Conservation (phyloP, 2,113 vertebrate species). For the Mustela nigripes region DNA sequence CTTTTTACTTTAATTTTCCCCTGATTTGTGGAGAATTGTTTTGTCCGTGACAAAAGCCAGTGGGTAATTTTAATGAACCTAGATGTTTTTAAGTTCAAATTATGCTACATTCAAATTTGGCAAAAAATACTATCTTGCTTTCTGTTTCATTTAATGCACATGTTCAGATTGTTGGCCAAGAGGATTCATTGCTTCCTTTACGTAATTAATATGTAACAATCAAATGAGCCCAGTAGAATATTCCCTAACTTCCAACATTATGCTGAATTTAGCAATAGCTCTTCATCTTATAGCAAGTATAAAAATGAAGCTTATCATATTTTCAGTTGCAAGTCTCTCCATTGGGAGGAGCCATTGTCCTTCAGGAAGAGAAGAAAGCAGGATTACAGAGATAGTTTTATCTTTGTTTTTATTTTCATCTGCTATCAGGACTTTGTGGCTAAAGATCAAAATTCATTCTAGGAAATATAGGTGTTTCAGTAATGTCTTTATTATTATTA, state of each 20-base stretch:
- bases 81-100: background rate
- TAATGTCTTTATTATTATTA: slow-evolving; percentile 9
- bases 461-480: slow-evolving; percentile 4
- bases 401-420: slow-evolving; percentile 10
- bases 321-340: slow-evolving; percentile 67
- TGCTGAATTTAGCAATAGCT: background rate
- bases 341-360: slow-evolving; percentile 78
- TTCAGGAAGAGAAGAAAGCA: background rate
- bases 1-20: background rate
- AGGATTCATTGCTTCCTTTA: background rate
- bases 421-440: background rate
- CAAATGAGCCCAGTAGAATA: background rate
- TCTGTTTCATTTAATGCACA: background rate
- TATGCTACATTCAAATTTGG: slow-evolving; percentile 35
- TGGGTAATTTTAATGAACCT: slow-evolving; percentile 33
- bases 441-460: slow-evolving; percentile 30
- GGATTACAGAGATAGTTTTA: background rate
- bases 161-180: background rate
- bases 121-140: background rate
- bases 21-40: slow-evolving; percentile 44
- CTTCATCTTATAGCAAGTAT: background rate
- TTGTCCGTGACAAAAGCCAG: background rate
- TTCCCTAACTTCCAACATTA: background rate
- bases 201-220: background rate
- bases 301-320: background rate